These are phyloP conservation scores for Nannoperca australis DNA, from an alignment of 2,797 vertebrate genomes.

Conservation along the genomic window DNA sequence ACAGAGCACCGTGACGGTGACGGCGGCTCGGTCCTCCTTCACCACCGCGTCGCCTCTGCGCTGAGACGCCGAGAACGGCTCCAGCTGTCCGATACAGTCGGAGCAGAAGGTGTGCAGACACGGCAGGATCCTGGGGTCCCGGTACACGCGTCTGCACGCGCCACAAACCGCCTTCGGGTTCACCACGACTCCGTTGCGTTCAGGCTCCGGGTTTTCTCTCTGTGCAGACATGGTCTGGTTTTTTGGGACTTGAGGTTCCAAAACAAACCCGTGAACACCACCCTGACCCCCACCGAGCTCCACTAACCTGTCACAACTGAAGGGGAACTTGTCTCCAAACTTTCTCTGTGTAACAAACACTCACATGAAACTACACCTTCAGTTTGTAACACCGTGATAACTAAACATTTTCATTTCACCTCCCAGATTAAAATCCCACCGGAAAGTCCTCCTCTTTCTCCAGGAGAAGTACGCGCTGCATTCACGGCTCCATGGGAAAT, in stretches of 20 bases:
- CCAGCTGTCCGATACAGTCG: slow-evolving; percentile 87
- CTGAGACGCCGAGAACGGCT: slow-evolving; percentile 79
- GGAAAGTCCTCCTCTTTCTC: slow-evolving; percentile 11
- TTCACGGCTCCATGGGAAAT: slow-evolving; percentile 62
- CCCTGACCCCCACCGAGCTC: slow-evolving; percentile 16
- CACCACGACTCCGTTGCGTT: not conserved
- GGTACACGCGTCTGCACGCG: slow-evolving; percentile 84
- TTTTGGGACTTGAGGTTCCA: not conserved
- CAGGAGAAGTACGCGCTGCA: slow-evolving; percentile 23
- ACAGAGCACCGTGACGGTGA: slow-evolving; percentile 85
- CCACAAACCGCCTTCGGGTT: slow-evolving; percentile 82
- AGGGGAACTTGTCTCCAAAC: not conserved
- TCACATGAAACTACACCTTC: fast-evolving
- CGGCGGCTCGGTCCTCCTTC: not conserved
- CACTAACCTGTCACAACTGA: not conserved
- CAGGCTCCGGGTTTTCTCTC: slow-evolving; percentile 1
- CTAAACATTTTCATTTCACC: fast-evolving
- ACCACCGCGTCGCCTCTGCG: slow-evolving; percentile 2
- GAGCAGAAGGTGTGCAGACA: slow-evolving; percentile 93
- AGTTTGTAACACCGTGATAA: fast-evolving
- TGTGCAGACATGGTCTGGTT: slow-evolving; percentile 54
- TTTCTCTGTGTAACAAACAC: not conserved
- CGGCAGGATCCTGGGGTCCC: slow-evolving; percentile 88
- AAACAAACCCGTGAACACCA: not conserved
- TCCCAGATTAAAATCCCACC: not conserved